phyloP scores from a whole-genome alignment of 1,140 invertebrate genomes.

The Euglossa dilemma region DNA sequence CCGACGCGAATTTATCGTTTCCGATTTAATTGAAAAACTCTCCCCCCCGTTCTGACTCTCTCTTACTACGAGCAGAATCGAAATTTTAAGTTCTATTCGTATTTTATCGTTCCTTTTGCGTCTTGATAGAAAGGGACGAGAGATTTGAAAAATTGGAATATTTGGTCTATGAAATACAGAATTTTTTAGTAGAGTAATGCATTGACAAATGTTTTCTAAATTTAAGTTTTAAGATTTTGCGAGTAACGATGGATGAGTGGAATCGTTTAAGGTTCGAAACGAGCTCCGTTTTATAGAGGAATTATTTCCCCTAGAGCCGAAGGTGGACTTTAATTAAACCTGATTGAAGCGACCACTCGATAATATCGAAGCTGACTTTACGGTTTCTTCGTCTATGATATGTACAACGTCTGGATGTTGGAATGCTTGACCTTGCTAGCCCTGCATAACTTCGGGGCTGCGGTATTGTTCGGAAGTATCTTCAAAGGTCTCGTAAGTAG shows the following conservation, averaged over 20 bases:
- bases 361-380: neutral
- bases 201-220: neutral
- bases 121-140: no score
- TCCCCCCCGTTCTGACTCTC: neutral
- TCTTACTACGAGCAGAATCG: neutral
- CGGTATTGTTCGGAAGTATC: constrained; percentile 32
- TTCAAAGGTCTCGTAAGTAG: constrained; percentile 33
- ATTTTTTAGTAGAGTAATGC: no score
- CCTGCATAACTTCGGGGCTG: neutral
- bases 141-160: no score
- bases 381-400: neutral
- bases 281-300: neutral
- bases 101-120: no score
- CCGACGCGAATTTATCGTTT: constrained; percentile 14
- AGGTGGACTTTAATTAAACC: neutral
- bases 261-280: no score
- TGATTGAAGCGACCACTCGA: neutral
- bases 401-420: neutral
- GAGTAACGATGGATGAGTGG: no score
- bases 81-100: neutral
- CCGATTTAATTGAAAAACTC: constrained; percentile 27
- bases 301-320: neutral
- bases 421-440: constrained; percentile 21
- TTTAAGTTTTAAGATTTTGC: neutral
- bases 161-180: no score